Base-by-base conservation (phyloP, 2,113 vertebrate genomes). In the Hippocampus abdominalis region DNA sequence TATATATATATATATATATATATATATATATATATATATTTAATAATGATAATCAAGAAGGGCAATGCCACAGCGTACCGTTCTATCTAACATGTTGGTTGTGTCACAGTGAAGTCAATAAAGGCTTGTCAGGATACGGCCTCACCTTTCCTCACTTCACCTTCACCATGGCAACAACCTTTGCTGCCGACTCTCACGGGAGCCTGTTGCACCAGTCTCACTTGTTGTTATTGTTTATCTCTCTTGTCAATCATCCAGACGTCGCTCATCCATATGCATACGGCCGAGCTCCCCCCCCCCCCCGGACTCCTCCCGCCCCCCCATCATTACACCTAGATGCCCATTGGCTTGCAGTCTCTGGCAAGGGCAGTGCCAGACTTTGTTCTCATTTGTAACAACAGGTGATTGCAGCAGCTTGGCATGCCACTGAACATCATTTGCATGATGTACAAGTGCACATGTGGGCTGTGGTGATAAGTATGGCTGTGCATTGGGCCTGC, bases 161-260 rank as follows among this genome's bases (percentile, higher is more conserved):
- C 74, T 81, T 81, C 29, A 27, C 85, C 83, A 82, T 87, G 75
- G 86, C 81, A 88, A 84, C 78, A 76, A 84, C 87, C 85, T 90
- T 86, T 89, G 70, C 75, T 32, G 39, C 79, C 71, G 67, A 69
- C 74, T 87, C 86, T 84, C 78, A 27, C 71, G 77, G 82, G 80
- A 78, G 76, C 78, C 78, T 82, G 85, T 82, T 59, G 56, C 79
- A 76, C 79, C 79, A 70, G 79, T 84, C 84, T 82, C 80, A 86
- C 89, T 91, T 89, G 86, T 91, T 92, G 88, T 90, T 91, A 88
- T 91, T 92, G 85, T 92, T 91, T 92, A 91, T 92, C 84, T 87
- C 82, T 83, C 91, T 89, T 92, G 90, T 93, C 92, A 91, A 89
- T 93, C 91, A 92, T 78, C 75, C 68, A 48, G 83, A 88, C 21